phyloP scores from a whole-genome alignment of 2,113 vertebrate species.

The Plecotus auritus region DNA sequence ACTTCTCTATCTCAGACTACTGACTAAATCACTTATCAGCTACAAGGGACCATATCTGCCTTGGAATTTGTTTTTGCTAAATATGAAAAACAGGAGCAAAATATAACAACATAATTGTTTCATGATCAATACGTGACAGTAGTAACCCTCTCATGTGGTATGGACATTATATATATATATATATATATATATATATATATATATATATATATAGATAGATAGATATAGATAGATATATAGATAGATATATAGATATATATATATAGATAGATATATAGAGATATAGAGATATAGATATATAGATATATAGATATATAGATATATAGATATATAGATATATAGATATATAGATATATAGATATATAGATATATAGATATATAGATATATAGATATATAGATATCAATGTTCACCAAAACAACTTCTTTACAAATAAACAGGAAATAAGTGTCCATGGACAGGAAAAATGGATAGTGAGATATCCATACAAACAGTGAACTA shows the following conservation, averaged over 20 bases:
- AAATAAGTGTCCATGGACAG: background rate
- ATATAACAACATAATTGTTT: background rate
- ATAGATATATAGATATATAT: no score
- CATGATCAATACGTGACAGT: background rate
- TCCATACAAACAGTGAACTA: background rate
- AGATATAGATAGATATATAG: no score
- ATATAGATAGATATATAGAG: no score
- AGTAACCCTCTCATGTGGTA: background rate
- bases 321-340: no score
- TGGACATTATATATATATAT: no score
- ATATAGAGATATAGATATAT: no score
- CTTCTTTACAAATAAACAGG: conserved; percentile 28
- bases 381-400: background rate
- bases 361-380: no score
- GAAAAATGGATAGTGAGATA: background rate
- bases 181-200: no score
- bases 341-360: no score
- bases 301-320: no score
- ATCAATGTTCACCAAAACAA: background rate
- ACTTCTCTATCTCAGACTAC: background rate
- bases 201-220: no score
- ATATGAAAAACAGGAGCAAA: conserved; percentile 13
- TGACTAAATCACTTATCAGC: background rate
- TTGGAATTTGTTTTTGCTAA: background rate
- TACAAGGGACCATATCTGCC: background rate